A percentile compares a stretch with the other conserved stretches of the same genome.
Conservation (phyloP, 2,113 vertebrate species). For the Pimephales promelas region DNA sequence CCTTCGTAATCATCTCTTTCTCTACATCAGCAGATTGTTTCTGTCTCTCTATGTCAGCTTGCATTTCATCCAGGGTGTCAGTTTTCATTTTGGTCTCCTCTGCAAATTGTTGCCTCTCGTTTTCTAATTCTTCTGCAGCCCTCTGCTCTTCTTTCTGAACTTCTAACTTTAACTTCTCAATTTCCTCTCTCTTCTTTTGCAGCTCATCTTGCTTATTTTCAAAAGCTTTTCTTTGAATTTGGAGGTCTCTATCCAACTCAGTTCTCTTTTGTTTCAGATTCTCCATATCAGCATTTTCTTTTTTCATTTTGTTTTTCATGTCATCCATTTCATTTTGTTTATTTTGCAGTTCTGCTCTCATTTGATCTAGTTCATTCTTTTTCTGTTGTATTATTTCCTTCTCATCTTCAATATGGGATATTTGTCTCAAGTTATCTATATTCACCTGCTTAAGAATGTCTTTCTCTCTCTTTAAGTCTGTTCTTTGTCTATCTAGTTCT, state of each 20-base stretch:
- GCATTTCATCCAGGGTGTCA: background rate
- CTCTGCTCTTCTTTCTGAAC: slow-evolving; percentile 33
- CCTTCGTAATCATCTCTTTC: background rate
- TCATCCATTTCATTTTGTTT: slow-evolving; percentile 29
- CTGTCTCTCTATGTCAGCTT: slow-evolving; percentile 24
- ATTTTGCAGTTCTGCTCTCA: slow-evolving; percentile 26
- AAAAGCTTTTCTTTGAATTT: slow-evolving; percentile 4
- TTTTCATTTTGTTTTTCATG: slow-evolving; percentile 44
- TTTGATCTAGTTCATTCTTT: background rate
- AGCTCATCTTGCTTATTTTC: slow-evolving; percentile 19
- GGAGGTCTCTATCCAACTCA: slow-evolving; percentile 10
- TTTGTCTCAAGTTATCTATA: slow-evolving; percentile 33
- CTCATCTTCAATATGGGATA: background rate
- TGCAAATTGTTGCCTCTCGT: background rate
- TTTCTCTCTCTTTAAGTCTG: slow-evolving; percentile 36
- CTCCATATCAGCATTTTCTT: slow-evolving; percentile 16
- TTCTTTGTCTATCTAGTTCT: slow-evolving; percentile 1
- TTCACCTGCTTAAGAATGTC: slow-evolving; percentile 38
- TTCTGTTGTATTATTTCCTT: background rate
- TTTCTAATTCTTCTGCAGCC: background rate
- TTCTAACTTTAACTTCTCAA: slow-evolving; percentile 41
- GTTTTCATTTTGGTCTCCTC: slow-evolving; percentile 11
- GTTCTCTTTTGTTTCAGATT: slow-evolving; percentile 19
- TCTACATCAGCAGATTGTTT: background rate
- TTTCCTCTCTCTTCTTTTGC: slow-evolving; percentile 4